Evolutionary conservation across 2,888 invertebrate species (phyloP), one percentile per base, ranked within the genome.

Genomic region (Stenolophus ochropezus): DNA sequence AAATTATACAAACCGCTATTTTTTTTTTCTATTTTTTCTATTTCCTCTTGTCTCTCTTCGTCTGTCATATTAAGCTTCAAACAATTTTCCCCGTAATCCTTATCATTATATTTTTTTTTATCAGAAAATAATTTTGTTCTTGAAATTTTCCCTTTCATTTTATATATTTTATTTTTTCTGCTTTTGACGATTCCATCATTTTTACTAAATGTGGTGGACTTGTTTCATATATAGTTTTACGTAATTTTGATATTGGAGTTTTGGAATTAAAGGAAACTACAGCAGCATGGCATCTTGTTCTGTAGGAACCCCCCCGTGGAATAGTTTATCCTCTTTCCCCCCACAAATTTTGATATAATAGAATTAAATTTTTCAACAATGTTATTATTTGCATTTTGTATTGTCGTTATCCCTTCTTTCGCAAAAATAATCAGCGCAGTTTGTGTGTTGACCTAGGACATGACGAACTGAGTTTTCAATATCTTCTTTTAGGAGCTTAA

Each of bases 251-350:
- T 11, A 8, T n/a, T n/a, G n/a, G n/a, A n/a, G n/a, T n/a, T n/a
- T n/a, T n/a, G n/a, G n/a, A n/a, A n/a, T n/a, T n/a, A n/a, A n/a
- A 14, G 21, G n/a, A n/a, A n/a, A n/a, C n/a, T n/a, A n/a, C n/a
- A n/a, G n/a, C n/a, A n/a, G n/a, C n/a, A n/a, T n/a, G n/a, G n/a
- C n/a, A n/a, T n/a, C n/a, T n/a, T n/a, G n/a, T n/a, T n/a, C n/a
- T n/a, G n/a, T n/a, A n/a, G 25, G 2, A 25, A 65, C 11, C 65
- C 4, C 25, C 25, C 2, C 11, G 6, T 65, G 11, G 6, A 6
- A n/a, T 65, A 65, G 25, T 65, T 65, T 65, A 65, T 65, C 2
- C 65, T 23, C 16, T 65, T 65, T 5, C n/a, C n/a, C n/a, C n/a
- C n/a, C n/a, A n/a, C n/a, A n/a, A n/a, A n/a, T n/a, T n/a, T n/a